A percentile compares a stretch with the other conserved stretches of the same genome.
phyloP scores from a whole-genome alignment of 2,113 vertebrate species.

The Crypturellus undulatus region DNA sequence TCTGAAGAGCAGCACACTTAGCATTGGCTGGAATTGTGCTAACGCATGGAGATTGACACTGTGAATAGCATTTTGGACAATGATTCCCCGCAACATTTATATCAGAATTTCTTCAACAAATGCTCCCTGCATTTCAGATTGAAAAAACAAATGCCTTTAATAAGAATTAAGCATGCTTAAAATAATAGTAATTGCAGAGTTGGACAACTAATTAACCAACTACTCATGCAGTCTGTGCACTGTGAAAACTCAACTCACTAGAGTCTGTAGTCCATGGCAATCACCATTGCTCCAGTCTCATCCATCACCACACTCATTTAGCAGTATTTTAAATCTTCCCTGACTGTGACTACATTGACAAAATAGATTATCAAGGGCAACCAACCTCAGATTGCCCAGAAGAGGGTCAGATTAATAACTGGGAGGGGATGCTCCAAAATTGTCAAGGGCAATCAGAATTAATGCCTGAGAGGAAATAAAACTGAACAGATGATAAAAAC shows the following conservation, averaged over 20 bases:
- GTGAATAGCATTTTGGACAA: background rate
- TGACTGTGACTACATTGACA: background rate
- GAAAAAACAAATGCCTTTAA: background rate
- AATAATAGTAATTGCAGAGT: background rate
- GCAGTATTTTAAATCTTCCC: conserved; percentile 37
- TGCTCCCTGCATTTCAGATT: accelerated
- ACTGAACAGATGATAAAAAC: conserved; percentile 32
- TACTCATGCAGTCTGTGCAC: background rate
- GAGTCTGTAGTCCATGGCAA: background rate
- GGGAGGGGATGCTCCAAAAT: background rate
- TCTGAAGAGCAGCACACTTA: background rate
- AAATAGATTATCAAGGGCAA: conserved; percentile 43
- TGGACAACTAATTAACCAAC: conserved; percentile 2
- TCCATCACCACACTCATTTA: background rate
- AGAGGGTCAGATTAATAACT: conserved; percentile 53
- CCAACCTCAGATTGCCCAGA: conserved; percentile 2
- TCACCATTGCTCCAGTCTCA: background rate
- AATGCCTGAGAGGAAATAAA: conserved; percentile 47
- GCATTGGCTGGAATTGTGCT: background rate
- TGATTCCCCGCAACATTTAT: background rate
- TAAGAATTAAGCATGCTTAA: background rate
- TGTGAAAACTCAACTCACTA: background rate
- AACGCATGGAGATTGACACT: background rate
- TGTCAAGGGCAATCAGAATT: conserved; percentile 40
- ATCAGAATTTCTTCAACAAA: background rate